Base-by-base conservation (phyloP, 2,797 vertebrate species). In the Halcyon chelicuti region DNA sequence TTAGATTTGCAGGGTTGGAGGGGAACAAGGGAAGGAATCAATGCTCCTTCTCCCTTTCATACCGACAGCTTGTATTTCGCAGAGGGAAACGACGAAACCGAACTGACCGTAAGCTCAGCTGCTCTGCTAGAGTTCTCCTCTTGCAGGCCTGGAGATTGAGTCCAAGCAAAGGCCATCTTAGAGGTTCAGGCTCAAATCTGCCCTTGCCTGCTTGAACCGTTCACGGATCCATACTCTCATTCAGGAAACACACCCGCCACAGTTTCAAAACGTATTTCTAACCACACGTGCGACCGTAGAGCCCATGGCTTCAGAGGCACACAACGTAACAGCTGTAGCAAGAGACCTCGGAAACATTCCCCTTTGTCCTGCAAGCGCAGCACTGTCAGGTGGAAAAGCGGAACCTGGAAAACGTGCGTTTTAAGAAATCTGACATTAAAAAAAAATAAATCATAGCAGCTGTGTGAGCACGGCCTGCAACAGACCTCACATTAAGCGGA, bases 51-150 rank as follows among this genome's bases (percentile, higher is more conserved):
- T 97, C 97, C 91, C 92, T 95, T 95, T 97, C 81, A 25, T 86
- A 94, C 95, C 91, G 96, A 96, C 96, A 98, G 98, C 96, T 96
- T 97, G 96, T 94, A 96, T 97, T 98, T 95, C 95, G 60, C 86
- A 96, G 87, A 65, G 95, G 97, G 95, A 96, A 97, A 97, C 95
- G 94, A 96, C 84, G 51, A 96, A 96, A 93, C 94, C 42, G 84
- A 97, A 96, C 78, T 18, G 17, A 90, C 90, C 40, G 5, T 70
- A 83, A 93, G 94, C 94, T 91, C 76, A 14, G 92, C 79, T 92
- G 78, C 94, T 88, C 88, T 94, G 85, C 71, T 75, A 47, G 94
- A 97, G 94, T 95, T 95, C 54, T 75, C 54, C 87, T 95, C 88
- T 65, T 15, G 6, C 71, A 93, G 72, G 80, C 86, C 97, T 72